phyloP scores from a whole-genome alignment of 2,113 vertebrate genomes.

The Hipposideros armiger region DNA sequence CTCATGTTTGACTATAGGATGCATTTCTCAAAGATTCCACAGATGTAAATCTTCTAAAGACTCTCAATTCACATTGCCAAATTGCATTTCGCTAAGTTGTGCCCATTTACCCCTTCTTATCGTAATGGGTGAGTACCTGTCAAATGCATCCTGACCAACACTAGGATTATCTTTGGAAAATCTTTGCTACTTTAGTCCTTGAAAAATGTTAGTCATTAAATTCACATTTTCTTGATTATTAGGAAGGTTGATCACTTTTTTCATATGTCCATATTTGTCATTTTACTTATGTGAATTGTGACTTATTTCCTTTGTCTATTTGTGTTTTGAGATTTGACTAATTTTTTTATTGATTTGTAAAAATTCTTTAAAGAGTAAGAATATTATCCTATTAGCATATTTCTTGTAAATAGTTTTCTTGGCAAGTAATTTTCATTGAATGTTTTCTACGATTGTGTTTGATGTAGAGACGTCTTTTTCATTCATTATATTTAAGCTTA shows the following conservation, averaged over 20 bases:
- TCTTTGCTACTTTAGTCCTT: constrained; percentile 49
- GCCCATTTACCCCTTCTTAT: constrained; percentile 6
- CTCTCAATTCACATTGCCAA: constrained; percentile 5
- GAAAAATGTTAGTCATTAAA: constrained; percentile 65
- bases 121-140: not conserved
- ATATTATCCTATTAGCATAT: not conserved
- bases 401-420: constrained; percentile 19
- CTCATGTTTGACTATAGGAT: not conserved
- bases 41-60: constrained; percentile 4
- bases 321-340: constrained; percentile 20
- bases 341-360: constrained; percentile 59
- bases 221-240: constrained; percentile 42
- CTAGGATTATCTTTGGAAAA: constrained; percentile 38
- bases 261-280: not conserved
- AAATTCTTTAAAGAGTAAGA: constrained; percentile 24
- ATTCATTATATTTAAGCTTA: not conserved
- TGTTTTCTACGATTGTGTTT: not conserved
- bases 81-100: constrained; percentile 38
- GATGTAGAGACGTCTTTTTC: not conserved
- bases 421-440: constrained; percentile 24
- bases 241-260: constrained; percentile 40
- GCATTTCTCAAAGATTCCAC: not conserved
- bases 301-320: constrained; percentile 40
- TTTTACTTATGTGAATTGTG: constrained; percentile 45
- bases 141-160: constrained; percentile 38